Evolutionary conservation across 2,888 invertebrate species (phyloP), one percentile per base, ranked within the genome.

Genomic region (Megastigmus dorsalis): DNA sequence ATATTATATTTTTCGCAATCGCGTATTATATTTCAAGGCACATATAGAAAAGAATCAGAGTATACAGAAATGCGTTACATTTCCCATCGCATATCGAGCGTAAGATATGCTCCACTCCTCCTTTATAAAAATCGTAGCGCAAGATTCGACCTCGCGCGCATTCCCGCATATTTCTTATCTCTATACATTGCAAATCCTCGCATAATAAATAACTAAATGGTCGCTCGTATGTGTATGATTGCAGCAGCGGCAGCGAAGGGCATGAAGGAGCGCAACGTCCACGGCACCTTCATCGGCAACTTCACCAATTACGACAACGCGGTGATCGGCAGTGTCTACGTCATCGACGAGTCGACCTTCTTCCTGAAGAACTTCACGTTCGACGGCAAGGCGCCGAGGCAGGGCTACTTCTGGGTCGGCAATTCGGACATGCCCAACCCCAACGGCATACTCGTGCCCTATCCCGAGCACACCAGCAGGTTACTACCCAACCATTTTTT

Each of bases 351-450:
- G 85, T 93, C 91, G 84, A 97, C 96, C 18, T 91, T 97, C 76
- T 96, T 94, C 89, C 93, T 97, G 82, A 93, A 94, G 83, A 94
- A 93, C 48, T 97, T 97, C 88, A 93, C 92, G 52, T 97, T 97
- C 86, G 96, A 96, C 84, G 97, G 97, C 48, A 93, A 93, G 6
- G 96, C 94, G 7, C 95, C 96, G 75, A 95, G 95, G n/a, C n/a
- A n/a, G 85, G 95, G 96, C 0, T 95, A 93, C 89, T 97, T 97
- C 90, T 97, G 96, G 96, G 94, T 95, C 74, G 96, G 96, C 13
- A 95, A 94, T 83, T 92, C 93, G 3, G 91, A 93, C 1, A 91
- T 93, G 78, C 96, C 96, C 1, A 93, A 93, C 79, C 95, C 95
- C 20, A 93, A 94, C 63, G 97, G 96, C 74, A 93, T 92, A 76